Conservation (phyloP, 2,113 vertebrate genomes). For the Sapayoa aenigma region DNA sequence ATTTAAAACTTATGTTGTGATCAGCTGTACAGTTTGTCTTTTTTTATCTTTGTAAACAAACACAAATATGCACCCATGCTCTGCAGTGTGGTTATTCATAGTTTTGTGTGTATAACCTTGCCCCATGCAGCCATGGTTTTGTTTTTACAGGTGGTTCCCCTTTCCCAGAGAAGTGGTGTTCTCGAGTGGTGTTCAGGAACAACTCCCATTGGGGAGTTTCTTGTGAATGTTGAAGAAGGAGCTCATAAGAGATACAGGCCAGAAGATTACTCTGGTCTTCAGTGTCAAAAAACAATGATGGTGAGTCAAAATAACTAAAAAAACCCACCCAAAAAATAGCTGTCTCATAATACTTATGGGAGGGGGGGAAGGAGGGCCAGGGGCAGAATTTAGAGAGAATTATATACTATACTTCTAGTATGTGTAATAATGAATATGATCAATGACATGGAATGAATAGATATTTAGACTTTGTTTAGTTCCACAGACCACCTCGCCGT, state of each 20-base stretch:
- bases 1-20: neutral
- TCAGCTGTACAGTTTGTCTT: neutral
- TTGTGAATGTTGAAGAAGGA: slow-evolving; percentile 81
- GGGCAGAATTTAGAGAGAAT: neutral
- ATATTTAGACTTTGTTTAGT: neutral
- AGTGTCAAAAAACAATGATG: slow-evolving; percentile 86
- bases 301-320: slow-evolving; percentile 65
- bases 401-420: neutral
- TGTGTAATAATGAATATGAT: neutral
- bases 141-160: slow-evolving; percentile 87
- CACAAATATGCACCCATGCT: neutral
- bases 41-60: neutral
- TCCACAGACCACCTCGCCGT: neutral
- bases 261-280: slow-evolving; percentile 74
- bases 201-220: slow-evolving; percentile 89
- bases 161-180: slow-evolving; percentile 93
- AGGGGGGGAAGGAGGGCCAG: neutral
- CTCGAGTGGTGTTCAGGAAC: slow-evolving; percentile 97
- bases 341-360: neutral
- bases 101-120: neutral
- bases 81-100: neutral
- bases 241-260: slow-evolving; percentile 92
- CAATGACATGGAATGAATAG: neutral
- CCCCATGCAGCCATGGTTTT: neutral
- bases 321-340: rapidly evolving